Conservation (phyloP, 2,888 invertebrate species). For the Drosophila stalkeri region DNA sequence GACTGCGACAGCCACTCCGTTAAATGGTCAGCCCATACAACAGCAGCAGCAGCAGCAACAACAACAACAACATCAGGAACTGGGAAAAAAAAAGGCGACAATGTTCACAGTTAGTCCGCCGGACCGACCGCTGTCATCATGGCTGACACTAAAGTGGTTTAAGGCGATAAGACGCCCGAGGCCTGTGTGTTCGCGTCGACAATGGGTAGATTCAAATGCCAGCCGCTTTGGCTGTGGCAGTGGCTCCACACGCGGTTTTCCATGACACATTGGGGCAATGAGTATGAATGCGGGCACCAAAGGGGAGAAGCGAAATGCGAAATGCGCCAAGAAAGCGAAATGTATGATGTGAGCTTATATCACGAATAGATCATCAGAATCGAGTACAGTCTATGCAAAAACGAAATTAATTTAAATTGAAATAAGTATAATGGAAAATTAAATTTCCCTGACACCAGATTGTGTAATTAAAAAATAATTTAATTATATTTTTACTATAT, state of each 20-base stretch:
- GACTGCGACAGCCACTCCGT: constrained; percentile 48
- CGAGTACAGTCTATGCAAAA: background rate
- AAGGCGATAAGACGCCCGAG: constrained; percentile 81
- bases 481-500: no score
- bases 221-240: background rate
- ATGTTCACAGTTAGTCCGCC: constrained; percentile 65
- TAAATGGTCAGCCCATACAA: constrained; percentile 54
- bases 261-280: constrained; percentile 44
- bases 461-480: no score
- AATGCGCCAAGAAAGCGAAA: background rate
- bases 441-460: no score
- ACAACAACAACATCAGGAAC: constrained; percentile 17
- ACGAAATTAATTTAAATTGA: background rate
- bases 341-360: background rate
- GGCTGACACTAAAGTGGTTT: constrained; percentile 84
- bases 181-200: constrained; percentile 29
- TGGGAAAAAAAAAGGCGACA: constrained; percentile 60
- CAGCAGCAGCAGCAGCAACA: constrained; percentile 29
- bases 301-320: background rate
- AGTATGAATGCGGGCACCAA: constrained; percentile 1
- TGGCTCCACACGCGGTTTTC: constrained; percentile 31
- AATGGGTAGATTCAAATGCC: constrained; percentile 20
- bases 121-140: constrained; percentile 82
- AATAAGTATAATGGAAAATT: no score
- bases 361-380: background rate